Evolutionary conservation across 2,888 invertebrate genomes (phyloP).

Genomic region (Orchestes rusci): DNA sequence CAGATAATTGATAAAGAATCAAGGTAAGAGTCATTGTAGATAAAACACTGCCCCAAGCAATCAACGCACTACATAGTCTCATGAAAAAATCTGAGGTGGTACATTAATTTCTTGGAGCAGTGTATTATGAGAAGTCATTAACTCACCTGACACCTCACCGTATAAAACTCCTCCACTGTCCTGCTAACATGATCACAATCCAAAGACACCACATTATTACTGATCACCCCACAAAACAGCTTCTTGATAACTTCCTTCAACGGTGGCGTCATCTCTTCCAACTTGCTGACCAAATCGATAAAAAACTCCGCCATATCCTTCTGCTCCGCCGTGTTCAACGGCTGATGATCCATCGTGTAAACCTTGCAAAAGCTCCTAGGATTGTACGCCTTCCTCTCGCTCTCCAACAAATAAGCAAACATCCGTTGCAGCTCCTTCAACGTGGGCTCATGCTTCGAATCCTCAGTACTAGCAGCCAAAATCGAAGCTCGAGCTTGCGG

Average conservation of each 20-base stretch:
- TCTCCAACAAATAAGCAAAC: constrained; percentile 92
- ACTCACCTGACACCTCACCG: constrained; percentile 74
- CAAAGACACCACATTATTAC: constrained; percentile 91
- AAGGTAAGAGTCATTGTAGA: too few species aligned
- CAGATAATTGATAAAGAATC: too few species aligned
- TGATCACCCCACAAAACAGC: constrained; percentile 87
- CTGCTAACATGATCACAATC: constrained; percentile 94
- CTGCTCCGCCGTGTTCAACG: constrained; percentile 91
- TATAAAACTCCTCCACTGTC: constrained; percentile 93
- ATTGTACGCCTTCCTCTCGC: constrained; percentile 92
- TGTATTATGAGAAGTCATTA: too few species aligned
- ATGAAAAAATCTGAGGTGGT: too few species aligned
- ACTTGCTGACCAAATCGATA: constrained; percentile 89
- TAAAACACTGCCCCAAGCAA: too few species aligned
- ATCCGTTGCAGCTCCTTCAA: constrained; percentile 84
- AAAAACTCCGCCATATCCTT: constrained; percentile 99
- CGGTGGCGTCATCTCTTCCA: constrained; percentile 92
- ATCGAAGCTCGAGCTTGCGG: constrained; percentile 84
- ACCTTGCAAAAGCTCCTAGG: constrained; percentile 93
- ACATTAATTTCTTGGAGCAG: too few species aligned
- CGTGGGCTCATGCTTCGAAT: constrained; percentile 74
- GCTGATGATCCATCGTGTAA: constrained; percentile 96
- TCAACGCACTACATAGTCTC: too few species aligned
- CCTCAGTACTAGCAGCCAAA: constrained; percentile 62
- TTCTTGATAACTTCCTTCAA: constrained; percentile 83